A percentile compares a stretch with the other conserved stretches of the same genome.
phyloP scores from a whole-genome alignment of 2,797 vertebrate species.

The Etheostoma nigrum region DNA sequence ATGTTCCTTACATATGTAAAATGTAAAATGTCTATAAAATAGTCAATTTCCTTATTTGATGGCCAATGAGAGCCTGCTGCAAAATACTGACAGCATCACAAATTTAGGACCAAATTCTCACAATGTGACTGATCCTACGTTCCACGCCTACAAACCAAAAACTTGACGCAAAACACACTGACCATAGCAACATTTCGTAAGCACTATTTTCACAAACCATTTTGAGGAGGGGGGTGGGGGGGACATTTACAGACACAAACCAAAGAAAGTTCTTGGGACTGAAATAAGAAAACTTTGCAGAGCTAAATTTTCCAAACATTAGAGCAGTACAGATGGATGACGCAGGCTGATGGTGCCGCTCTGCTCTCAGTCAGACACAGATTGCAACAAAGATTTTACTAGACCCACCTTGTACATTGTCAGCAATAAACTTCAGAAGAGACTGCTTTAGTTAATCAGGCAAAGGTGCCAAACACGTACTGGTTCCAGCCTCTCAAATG shows the following conservation, averaged over 20 bases:
- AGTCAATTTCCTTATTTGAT: background rate
- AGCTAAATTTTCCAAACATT: background rate
- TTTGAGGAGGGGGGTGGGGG: background rate
- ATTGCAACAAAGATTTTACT: background rate
- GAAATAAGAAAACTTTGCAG: background rate
- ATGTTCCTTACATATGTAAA: background rate
- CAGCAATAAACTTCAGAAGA: background rate
- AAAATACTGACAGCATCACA: background rate
- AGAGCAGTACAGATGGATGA: background rate
- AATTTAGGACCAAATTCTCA: background rate
- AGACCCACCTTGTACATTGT: background rate
- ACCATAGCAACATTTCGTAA: background rate
- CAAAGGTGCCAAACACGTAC: background rate
- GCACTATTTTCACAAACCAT: background rate
- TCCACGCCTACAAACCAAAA: background rate
- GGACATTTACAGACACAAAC: background rate
- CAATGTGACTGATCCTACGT: background rate
- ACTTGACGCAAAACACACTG: background rate
- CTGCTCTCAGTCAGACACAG: background rate
- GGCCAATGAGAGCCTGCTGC: background rate
- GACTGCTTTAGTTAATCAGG: background rate
- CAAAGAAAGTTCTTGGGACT: background rate
- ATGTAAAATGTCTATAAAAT: background rate
- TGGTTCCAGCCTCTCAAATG: background rate
- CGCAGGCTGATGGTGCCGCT: background rate